A percentile compares a stretch with the other conserved stretches of the same genome.
These are phyloP conservation scores for Archaeoteleia sp. DNA, from an alignment of 2,888 invertebrate genomes.

Conservation along the genomic window DNA sequence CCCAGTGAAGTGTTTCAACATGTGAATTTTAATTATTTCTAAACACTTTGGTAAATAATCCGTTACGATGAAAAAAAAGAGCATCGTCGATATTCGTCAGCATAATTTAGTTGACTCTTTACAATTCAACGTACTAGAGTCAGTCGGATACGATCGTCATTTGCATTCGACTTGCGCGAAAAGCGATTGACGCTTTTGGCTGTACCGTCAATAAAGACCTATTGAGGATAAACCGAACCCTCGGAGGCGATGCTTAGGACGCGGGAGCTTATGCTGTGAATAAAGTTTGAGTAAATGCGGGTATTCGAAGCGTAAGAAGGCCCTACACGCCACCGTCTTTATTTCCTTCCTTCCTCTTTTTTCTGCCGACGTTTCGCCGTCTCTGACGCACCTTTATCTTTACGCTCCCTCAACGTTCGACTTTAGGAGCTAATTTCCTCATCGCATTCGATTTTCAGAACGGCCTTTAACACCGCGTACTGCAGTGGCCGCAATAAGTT, in stretches of 20 bases:
- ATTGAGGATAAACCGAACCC: conserved; percentile 62
- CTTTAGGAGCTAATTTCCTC: conserved; percentile 73
- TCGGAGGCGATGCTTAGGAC: conserved; percentile 51
- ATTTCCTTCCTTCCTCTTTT: conserved; percentile 50
- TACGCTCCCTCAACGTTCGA: conserved; percentile 56
- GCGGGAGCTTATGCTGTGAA: conserved; percentile 67
- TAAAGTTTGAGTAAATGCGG: conserved; percentile 64
- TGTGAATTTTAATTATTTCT: no score
- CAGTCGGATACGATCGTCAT: conserved; percentile 69
- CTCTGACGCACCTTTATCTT: conserved; percentile 64
- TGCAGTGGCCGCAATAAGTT: conserved; percentile 61
- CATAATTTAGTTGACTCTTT: conserved; percentile 46
- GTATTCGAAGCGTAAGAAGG: conserved; percentile 39
- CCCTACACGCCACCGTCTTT: conserved; percentile 49
- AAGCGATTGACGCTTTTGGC: conserved; percentile 64
- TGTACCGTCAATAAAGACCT: conserved; percentile 67
- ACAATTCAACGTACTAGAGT: conserved; percentile 23
- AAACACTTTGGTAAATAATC: conserved; percentile 30
- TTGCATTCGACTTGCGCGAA: conserved; percentile 71
- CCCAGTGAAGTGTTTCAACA: no score
- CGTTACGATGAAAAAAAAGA: conserved; percentile 26
- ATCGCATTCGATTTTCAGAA: conserved; percentile 71
- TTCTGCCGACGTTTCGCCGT: conserved; percentile 47
- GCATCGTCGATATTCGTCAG: conserved; percentile 28
- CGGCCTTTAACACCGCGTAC: conserved; percentile 63